Base-by-base conservation (phyloP, 92 coral and sea anemone species). In the Porites evermanni region DNA sequence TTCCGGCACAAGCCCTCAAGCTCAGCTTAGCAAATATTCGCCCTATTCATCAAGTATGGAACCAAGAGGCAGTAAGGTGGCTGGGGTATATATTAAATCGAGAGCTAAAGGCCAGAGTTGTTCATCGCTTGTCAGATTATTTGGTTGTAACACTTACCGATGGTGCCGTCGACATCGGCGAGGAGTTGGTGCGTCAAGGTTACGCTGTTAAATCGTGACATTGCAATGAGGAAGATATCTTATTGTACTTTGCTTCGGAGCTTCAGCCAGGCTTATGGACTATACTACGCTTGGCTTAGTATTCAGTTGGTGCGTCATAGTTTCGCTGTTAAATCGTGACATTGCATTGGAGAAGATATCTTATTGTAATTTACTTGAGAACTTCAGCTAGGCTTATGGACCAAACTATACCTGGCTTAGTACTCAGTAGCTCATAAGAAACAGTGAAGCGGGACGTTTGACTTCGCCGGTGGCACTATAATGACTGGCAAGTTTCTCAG, bases 1-100 rank as follows among this genome's bases (percentile, higher is more conserved):
- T 92, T 32, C 98, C 98, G 16, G 78, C 88, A 13, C 97, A 87
- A 23, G 95, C 94, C 16, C 60, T 94, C 11, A 88, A 88, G 89
- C 93, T 96, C 74, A 89, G 82, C 84, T 87, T 95, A 59, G 91
- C 89, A 7, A 91, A 92, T 52, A 76, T 95, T 51, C 58, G 81
- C 23, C 94, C 91, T 38, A 51, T 65, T 17, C 81, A 87, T 38
- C 75, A 71, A 2, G 83, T 70, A 60, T 92, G 96, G 91, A 85
- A 85, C 72, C 68, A 74, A 20, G 89, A 79, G 20, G 92, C 92
- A 3, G 88, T 77, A 38, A 91, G 83, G 14, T 95, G 89, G 85
- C 80, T 95, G 63, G 79, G 86, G 79, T 78, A 77, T 52, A 74
- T 82, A 77, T 58, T 88, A 51, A 72, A 84, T 80, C 93, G 95